phyloP scores from a whole-genome alignment of 1,140 invertebrate species.

The Aphaenogaster rudis region DNA sequence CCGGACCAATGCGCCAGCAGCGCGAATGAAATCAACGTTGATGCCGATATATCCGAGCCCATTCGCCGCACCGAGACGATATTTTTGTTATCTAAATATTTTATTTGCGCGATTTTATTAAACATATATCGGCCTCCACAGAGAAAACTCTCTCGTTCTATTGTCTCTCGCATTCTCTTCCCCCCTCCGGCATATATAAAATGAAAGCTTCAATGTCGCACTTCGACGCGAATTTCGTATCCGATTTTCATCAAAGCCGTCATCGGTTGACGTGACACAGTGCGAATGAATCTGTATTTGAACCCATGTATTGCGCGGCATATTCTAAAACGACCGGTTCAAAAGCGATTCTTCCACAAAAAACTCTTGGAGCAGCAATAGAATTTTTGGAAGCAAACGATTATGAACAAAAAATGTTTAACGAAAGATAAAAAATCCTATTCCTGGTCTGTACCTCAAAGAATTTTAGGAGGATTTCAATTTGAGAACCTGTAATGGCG shows the following conservation, averaged over 20 bases:
- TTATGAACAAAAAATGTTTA: neutral
- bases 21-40: neutral
- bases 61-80: neutral
- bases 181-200: neutral
- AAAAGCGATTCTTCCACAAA: neutral
- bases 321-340: neutral
- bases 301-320: neutral
- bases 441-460: neutral
- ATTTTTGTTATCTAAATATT: constrained; percentile 41
- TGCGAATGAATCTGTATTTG: neutral
- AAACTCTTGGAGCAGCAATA: neutral
- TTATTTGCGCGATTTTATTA: constrained; percentile 52
- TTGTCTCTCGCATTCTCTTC: neutral
- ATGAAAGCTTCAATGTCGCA: constrained; percentile 44
- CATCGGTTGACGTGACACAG: neutral
- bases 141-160: neutral
- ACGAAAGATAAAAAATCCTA: neutral
- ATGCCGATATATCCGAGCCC: neutral
- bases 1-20: neutral
- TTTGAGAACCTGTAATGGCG: neutral
- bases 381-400: neutral
- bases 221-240: constrained; percentile 33
- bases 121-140: constrained; percentile 17
- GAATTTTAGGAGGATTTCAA: neutral
- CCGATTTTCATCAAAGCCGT: constrained; percentile 53